Evolutionary conservation across 1,140 invertebrate species (phyloP).

Genomic region (Macrotrachela quadricornifera): DNA sequence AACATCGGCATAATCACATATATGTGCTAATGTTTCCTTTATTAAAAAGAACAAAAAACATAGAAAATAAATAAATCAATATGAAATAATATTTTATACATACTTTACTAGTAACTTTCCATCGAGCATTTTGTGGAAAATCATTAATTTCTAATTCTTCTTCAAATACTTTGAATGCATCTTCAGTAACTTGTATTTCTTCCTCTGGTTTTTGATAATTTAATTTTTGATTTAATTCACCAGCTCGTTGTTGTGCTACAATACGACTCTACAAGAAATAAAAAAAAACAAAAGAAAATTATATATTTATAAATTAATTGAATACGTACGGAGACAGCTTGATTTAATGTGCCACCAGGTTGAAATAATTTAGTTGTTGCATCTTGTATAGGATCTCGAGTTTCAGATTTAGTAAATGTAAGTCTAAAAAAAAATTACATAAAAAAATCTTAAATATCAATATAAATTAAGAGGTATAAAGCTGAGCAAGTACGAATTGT

Average conservation of each 20-base stretch:
- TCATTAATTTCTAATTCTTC: constrained; percentile 99
- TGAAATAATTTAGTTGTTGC: background rate
- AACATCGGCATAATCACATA: constrained; percentile 94
- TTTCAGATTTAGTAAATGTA: no score
- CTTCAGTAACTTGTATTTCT: constrained; percentile 29
- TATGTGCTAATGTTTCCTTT: constrained; percentile 82
- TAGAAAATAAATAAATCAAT: background rate
- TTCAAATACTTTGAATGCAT: constrained; percentile 55
- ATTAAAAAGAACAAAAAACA: background rate
- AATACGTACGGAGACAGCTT: no score
- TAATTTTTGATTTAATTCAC: constrained; percentile 80
- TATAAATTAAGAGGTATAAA: no score
- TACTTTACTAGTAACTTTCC: constrained; percentile 89
- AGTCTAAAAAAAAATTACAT: no score
- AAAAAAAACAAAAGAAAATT: no score
- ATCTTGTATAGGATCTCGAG: no score
- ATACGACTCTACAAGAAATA: no score
- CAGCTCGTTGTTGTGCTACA: constrained; percentile 43
- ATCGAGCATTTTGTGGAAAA: constrained; percentile 91
- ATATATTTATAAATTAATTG: no score
- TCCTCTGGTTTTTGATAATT: constrained; percentile 69
- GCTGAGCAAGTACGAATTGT: no score
- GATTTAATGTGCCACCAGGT: background rate
- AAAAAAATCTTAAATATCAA: no score
- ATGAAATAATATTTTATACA: constrained; percentile 3